Percentiles rank a stretch among this genome's conserved stretches.
phyloP scores from a whole-genome alignment of 2,113 vertebrate genomes.

The Solea solea region DNA sequence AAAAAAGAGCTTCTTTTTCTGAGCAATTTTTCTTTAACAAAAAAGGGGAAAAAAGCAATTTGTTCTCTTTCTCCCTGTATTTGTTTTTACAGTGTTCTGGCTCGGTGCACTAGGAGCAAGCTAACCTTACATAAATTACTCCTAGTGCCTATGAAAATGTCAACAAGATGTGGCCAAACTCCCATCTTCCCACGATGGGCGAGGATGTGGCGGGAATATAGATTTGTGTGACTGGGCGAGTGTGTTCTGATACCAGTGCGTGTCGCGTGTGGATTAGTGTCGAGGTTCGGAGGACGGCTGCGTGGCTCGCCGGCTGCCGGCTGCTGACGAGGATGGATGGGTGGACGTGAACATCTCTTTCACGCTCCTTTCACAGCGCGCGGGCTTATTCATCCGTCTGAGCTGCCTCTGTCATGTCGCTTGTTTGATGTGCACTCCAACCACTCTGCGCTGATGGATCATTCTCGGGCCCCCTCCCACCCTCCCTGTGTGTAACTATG shows the following conservation, averaged over 20 bases:
- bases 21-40: slow-evolving; percentile 63
- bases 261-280: background rate
- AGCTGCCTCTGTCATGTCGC: slow-evolving; percentile 47
- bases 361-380: slow-evolving; percentile 63
- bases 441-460: slow-evolving; percentile 62
- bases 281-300: slow-evolving; percentile 21
- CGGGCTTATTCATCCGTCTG: slow-evolving; percentile 62
- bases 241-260: slow-evolving; percentile 6
- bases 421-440: slow-evolving; percentile 35
- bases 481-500: background rate
- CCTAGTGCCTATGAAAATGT: slow-evolving; percentile 75
- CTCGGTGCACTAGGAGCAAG: slow-evolving; percentile 67
- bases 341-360: slow-evolving; percentile 70
- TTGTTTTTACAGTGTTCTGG: slow-evolving; percentile 77
- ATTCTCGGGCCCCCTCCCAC: background rate
- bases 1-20: slow-evolving; percentile 70
- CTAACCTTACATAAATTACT: slow-evolving; percentile 79
- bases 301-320: slow-evolving; percentile 23
- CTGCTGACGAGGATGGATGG: slow-evolving; percentile 71
- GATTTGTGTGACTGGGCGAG: no score
- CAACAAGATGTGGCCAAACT: slow-evolving; percentile 67
- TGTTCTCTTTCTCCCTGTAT: slow-evolving; percentile 76
- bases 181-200: slow-evolving; percentile 35
- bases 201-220: slow-evolving; percentile 12
- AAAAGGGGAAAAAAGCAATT: slow-evolving; percentile 74